Evolutionary conservation across 1,140 invertebrate species (phyloP).

Genomic region (Bombus confusus): DNA sequence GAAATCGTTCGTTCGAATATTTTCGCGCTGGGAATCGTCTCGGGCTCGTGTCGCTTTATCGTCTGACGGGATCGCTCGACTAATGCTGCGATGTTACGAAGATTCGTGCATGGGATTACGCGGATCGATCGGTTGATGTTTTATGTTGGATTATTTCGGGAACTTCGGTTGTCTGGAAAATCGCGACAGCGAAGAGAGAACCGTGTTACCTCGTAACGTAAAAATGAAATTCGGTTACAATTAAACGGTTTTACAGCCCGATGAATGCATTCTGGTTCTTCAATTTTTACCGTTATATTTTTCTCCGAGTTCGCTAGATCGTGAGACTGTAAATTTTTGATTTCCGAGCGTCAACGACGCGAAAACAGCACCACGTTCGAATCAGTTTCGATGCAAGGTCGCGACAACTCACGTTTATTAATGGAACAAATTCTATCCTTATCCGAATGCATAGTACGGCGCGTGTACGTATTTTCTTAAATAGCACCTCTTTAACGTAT

Average conservation of each 20-base stretch:
- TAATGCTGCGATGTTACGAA: not conserved
- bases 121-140: not conserved
- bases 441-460: not conserved
- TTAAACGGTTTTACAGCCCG: not conserved
- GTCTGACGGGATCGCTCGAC: not conserved
- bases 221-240: not conserved
- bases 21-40: not conserved
- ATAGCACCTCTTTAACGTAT: not conserved
- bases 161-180: not conserved
- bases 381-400: not conserved
- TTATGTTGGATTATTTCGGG: not conserved
- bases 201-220: not conserved
- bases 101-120: not conserved
- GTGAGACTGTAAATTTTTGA: not conserved
- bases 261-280: not conserved
- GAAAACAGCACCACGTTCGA: not conserved
- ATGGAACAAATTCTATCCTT: not conserved
- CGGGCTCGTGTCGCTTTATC: not conserved
- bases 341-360: not conserved
- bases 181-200: not conserved
- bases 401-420: not conserved
- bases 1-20: conserved; percentile 1
- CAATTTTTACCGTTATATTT: too few relatives aligned
- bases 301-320: not conserved
- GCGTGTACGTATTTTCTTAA: not conserved